Conservation (phyloP, 2,888 invertebrate genomes). For the Hermaeophaga mercurialis region DNA sequence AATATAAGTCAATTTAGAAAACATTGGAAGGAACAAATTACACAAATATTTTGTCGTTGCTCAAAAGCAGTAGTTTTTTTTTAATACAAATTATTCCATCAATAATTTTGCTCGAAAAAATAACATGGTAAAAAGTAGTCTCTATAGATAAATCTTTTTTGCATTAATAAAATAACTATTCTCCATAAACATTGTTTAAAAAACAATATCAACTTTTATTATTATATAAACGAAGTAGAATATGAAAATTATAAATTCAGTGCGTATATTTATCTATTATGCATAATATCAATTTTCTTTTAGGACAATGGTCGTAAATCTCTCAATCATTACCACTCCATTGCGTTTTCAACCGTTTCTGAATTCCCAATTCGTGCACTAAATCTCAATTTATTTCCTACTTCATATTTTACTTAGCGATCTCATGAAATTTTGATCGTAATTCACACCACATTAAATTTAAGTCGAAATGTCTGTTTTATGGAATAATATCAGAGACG, state of each 20-base stretch:
- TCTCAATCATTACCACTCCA: not conserved
- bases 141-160: no score
- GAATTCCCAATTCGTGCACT: conserved; percentile 10
- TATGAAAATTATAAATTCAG: not conserved
- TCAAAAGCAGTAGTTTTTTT: no score
- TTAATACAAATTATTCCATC: no score
- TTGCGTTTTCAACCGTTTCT: conserved; percentile 3
- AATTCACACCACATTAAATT: conserved; percentile 15
- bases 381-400: conserved; percentile 10
- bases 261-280: conserved; percentile 2
- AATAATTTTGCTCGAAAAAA: no score
- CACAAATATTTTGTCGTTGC: no score
- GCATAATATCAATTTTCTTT: conserved; percentile 1
- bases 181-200: no score
- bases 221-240: no score
- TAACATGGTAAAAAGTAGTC: no score
- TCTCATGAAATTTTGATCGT: conserved; percentile 14
- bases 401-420: conserved; percentile 16
- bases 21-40: no score
- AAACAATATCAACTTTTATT: no score
- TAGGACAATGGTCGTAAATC: not conserved
- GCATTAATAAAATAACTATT: no score
- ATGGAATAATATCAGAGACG: not conserved
- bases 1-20: no score
- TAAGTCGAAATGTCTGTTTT: conserved; percentile 10